Evolutionary conservation across 2,888 invertebrate genomes (phyloP).

Genomic region (Euzophera pinguis): DNA sequence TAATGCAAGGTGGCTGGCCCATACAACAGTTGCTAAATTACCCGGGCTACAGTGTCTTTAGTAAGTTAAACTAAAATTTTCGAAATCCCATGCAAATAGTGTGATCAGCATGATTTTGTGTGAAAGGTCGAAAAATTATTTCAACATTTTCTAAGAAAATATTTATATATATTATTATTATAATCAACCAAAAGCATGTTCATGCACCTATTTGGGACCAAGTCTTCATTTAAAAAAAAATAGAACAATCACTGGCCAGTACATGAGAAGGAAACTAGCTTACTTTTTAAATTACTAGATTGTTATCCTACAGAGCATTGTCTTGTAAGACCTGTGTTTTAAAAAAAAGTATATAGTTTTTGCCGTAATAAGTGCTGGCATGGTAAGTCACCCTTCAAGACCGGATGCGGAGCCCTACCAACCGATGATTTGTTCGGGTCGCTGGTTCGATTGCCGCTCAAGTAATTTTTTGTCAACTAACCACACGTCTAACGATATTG

Average conservation of each 20-base stretch:
- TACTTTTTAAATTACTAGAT: slow-evolving; percentile 8
- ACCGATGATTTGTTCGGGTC: slow-evolving; percentile 43
- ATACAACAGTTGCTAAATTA: no score
- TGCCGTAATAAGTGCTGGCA: slow-evolving; percentile 7
- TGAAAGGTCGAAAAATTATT: no score
- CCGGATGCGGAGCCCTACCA: slow-evolving; percentile 24
- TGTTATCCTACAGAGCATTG: neutral
- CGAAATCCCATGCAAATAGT: no score
- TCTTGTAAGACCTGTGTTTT: slow-evolving; percentile 7
- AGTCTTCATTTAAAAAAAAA: neutral
- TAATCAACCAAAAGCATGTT: no score
- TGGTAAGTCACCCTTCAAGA: slow-evolving; percentile 15
- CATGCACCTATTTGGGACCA: no score
- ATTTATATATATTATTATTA: no score
- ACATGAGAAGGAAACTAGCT: neutral
- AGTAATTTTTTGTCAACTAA: slow-evolving; percentile 64
- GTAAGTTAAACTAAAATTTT: no score
- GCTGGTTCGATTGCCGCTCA: slow-evolving; percentile 38
- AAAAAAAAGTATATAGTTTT: no score
- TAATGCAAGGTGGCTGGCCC: no score
- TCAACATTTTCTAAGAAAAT: no score
- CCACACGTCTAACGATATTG: slow-evolving; percentile 38
- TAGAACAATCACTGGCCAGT: neutral
- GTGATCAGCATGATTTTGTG: no score
- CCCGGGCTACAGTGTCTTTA: no score